Percentiles rank a stretch among this genome's conserved stretches.
Conservation (phyloP, 2,113 vertebrate genomes). For the Epinephelus lanceolatus region DNA sequence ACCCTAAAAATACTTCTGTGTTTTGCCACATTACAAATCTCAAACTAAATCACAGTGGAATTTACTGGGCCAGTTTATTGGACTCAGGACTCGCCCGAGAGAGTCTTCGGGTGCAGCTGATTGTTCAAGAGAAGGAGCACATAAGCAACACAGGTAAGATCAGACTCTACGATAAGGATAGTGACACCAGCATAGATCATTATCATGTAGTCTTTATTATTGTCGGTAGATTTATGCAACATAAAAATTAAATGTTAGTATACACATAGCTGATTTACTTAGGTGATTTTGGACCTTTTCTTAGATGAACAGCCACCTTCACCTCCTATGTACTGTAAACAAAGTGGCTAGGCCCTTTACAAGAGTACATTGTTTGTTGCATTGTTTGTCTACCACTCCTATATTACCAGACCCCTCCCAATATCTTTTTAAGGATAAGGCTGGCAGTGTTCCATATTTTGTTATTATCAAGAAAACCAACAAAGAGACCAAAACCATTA, state of each 20-base stretch:
- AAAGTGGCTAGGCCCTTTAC: not conserved
- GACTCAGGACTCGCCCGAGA: accelerated
- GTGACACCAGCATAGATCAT: not conserved
- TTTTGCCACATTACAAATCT: conserved; percentile 52
- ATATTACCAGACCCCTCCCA: not conserved
- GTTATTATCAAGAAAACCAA: no score
- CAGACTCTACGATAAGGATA: not conserved
- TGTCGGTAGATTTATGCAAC: not conserved
- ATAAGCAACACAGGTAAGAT: conserved; percentile 40
- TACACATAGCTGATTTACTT: no score
- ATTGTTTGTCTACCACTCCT: not conserved
- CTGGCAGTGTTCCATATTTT: not conserved
- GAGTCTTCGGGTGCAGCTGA: conserved; percentile 44
- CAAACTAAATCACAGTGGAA: not conserved
- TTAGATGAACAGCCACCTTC: not conserved
- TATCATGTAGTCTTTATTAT: not conserved
- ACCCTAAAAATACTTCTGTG: not conserved
- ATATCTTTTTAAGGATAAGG: not conserved
- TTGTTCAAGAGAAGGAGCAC: not conserved
- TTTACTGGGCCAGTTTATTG: conserved; percentile 43
- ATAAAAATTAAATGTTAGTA: not conserved
- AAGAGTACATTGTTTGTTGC: not conserved
- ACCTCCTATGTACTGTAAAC: not conserved
- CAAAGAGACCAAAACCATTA: no score
- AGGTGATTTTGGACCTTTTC: not conserved